These are phyloP conservation scores for Chymomyza costata DNA, from an alignment of 1,140 invertebrate species.

Conservation along the genomic window DNA sequence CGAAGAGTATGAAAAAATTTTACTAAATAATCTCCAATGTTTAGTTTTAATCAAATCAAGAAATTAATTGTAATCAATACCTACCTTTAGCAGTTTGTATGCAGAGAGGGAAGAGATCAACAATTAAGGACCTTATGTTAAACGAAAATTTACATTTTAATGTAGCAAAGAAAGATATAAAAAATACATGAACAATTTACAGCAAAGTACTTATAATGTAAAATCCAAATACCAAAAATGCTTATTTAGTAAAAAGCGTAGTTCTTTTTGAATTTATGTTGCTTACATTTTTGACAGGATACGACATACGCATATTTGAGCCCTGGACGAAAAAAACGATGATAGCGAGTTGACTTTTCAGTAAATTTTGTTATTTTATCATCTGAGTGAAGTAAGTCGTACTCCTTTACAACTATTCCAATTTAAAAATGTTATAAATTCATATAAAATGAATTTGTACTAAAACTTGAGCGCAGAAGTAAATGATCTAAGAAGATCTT, in stretches of 20 bases:
- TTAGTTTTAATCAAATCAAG: constrained; percentile 54
- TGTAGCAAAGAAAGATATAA: constrained; percentile 61
- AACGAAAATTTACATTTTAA: constrained; percentile 63
- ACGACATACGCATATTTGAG: too few relatives aligned
- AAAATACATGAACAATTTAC: constrained; percentile 30
- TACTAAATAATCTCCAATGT: constrained; percentile 43
- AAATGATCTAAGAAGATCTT: too few relatives aligned
- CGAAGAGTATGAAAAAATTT: constrained; percentile 9
- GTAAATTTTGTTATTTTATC: too few relatives aligned
- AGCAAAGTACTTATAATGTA: constrained; percentile 45
- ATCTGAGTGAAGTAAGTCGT: too few relatives aligned
- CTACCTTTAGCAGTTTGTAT: constrained; percentile 59
- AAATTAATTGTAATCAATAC: constrained; percentile 53
- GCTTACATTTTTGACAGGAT: constrained; percentile 1
- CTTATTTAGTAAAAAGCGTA: constrained; percentile 27
- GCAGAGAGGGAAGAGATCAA: constrained; percentile 52
- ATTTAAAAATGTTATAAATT: too few relatives aligned
- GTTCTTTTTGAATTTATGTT: constrained; percentile 27
- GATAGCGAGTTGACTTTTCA: too few relatives aligned
- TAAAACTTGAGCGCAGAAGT: too few relatives aligned
- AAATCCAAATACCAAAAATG: constrained; percentile 29
- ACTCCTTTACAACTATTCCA: too few relatives aligned
- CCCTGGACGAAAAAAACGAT: too few relatives aligned
- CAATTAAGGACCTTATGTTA: constrained; percentile 50
- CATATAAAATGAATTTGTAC: too few relatives aligned